phyloP scores from a whole-genome alignment of 2,797 vertebrate genomes.

The Channa striata region DNA sequence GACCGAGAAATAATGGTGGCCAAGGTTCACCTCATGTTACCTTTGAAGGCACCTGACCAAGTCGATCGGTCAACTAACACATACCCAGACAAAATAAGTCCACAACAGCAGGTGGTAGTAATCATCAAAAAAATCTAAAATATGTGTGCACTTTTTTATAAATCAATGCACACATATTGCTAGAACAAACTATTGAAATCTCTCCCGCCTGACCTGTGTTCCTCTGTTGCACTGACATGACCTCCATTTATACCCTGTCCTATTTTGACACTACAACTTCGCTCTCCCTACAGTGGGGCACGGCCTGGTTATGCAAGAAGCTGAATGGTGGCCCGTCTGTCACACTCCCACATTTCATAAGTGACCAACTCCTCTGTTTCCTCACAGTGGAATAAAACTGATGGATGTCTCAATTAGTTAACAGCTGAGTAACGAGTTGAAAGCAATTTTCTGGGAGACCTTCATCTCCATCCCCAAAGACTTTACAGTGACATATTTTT shows the following conservation, averaged over 20 bases:
- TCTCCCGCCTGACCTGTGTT: not conserved
- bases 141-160: too few relatives aligned
- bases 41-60: too few relatives aligned
- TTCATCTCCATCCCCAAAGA: constrained; percentile 42
- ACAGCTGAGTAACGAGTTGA: constrained; percentile 45
- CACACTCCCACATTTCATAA: constrained; percentile 49
- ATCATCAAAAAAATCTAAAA: too few relatives aligned
- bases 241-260: constrained; percentile 22
- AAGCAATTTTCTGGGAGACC: constrained; percentile 45
- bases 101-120: too few relatives aligned
- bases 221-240: constrained; percentile 30
- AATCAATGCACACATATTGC: not conserved
- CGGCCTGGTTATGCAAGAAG: constrained; percentile 35
- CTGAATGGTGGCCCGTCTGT: constrained; percentile 23
- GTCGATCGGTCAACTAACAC: too few relatives aligned
- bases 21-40: too few relatives aligned
- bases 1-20: too few relatives aligned
- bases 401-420: constrained; percentile 53
- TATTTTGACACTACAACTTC: constrained; percentile 34
- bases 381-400: constrained; percentile 37
- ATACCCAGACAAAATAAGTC: too few relatives aligned
- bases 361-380: constrained; percentile 41
- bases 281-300: constrained; percentile 23
- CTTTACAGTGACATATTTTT: constrained; percentile 21
- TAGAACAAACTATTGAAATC: not conserved